These are phyloP conservation scores for Chiloscyllium punctatum DNA, from an alignment of 2,797 vertebrate species.

Conservation along the genomic window DNA sequence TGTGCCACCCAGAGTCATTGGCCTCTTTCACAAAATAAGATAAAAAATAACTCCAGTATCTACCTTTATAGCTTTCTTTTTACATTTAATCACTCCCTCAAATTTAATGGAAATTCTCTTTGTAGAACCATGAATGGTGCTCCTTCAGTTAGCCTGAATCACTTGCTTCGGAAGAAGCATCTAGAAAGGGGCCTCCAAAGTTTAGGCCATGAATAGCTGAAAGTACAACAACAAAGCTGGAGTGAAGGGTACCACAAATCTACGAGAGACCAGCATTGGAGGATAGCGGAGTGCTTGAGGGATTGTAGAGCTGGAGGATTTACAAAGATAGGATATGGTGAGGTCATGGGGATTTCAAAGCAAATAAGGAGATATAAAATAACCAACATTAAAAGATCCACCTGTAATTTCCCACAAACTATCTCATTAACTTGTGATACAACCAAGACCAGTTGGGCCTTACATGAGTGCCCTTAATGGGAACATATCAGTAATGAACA, in stretches of 20 bases:
- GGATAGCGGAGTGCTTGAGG: background rate
- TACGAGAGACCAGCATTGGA: background rate
- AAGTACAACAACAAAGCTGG: background rate
- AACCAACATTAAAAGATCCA: background rate
- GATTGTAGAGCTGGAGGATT: background rate
- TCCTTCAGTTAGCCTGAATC: background rate
- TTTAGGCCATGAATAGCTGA: background rate
- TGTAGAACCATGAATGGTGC: background rate
- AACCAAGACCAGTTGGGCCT: background rate
- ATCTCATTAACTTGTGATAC: background rate
- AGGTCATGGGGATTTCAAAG: background rate
- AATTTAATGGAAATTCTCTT: slow-evolving; percentile 10
- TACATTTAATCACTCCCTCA: background rate
- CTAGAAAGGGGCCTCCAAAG: background rate
- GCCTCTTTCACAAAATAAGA: background rate
- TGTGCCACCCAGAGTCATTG: too few species aligned
- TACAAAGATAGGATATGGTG: background rate
- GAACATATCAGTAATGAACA: background rate
- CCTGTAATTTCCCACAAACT: background rate
- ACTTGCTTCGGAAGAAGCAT: background rate
- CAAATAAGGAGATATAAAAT: background rate
- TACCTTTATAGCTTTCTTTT: background rate
- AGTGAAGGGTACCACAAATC: background rate
- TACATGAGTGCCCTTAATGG: background rate
- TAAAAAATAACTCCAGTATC: background rate